These are phyloP conservation scores for Taphrorychus bicolor DNA, from an alignment of 2,888 invertebrate species.

Conservation along the genomic window DNA sequence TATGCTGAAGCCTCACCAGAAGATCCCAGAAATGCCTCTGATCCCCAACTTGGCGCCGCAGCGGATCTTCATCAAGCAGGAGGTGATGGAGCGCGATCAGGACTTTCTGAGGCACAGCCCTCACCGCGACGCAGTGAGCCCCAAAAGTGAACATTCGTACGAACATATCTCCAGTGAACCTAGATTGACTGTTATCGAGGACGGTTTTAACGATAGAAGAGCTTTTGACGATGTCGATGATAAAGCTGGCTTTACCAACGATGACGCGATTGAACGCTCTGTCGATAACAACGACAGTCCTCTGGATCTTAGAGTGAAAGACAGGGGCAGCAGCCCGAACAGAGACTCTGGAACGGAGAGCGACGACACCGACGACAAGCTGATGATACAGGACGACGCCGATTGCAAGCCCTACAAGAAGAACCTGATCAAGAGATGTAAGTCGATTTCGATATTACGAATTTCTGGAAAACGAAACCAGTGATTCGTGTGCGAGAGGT, in stretches of 20 bases:
- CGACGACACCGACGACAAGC: constrained; percentile 75
- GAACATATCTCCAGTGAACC: neutral
- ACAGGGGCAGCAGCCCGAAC: constrained; percentile 18
- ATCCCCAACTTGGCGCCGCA: constrained; percentile 47
- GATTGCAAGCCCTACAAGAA: constrained; percentile 81
- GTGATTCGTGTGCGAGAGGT: constrained; percentile 17
- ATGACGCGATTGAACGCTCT: neutral
- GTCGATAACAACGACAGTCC: constrained; percentile 64
- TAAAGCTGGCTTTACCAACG: neutral
- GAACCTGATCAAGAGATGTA: constrained; percentile 92
- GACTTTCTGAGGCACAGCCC: neutral
- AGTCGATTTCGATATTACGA: constrained; percentile 62
- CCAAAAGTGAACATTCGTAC: neutral
- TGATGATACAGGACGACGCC: constrained; percentile 64
- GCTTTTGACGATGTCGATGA: neutral
- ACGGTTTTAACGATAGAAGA: neutral
- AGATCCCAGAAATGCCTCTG: constrained; percentile 45
- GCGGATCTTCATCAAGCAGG: constrained; percentile 47
- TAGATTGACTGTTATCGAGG: constrained; percentile 8
- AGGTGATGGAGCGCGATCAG: constrained; percentile 32
- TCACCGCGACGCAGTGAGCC: neutral
- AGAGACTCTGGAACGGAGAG: constrained; percentile 78
- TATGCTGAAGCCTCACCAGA: constrained; percentile 46
- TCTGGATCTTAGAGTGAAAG: constrained; percentile 74
- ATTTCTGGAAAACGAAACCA: constrained; percentile 15